Evolutionary conservation across 2,888 invertebrate genomes (phyloP), one percentile per base, ranked within the genome.

Genomic region (Nomada ruficornis): DNA sequence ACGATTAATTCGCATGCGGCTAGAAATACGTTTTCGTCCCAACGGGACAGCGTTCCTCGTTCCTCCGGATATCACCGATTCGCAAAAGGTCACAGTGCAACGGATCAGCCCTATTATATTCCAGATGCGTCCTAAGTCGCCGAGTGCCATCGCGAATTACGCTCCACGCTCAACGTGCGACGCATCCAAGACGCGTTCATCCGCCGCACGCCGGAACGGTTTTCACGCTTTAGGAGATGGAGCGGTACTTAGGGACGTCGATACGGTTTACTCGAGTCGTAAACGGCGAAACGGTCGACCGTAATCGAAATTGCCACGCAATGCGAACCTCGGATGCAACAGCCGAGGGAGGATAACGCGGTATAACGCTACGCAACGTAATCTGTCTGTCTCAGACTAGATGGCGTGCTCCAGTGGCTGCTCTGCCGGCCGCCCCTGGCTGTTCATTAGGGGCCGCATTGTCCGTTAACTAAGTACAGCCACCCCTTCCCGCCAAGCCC

Each of bases 361-460:
- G 87, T 85, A 88, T 86, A 89, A 89, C 89, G 87, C 85, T 81
- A 86, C 89, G 89, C 86, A 86, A 92, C 91, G 91, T 92, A 92
- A 93, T 93, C 91, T 91, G 91, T 90, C 91, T 90, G 91, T 91
- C 91, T 92, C 91, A 91, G 89, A 87, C 89, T 89, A 87, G 90
- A 90, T 89, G 91, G 89, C 88, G 88, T 89, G 89, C 91, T 91
- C 89, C 89, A 90, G 90, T 88, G 89, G 91, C 89, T 90, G 90
- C 90, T 90, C 89, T 88, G 88, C 84, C 91, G 89, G 90, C 90
- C 91, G 92, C 93, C 93, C 92, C 92, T 92, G 90, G 93, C 93
- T 93, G 93, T 94, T 93, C 93, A 93, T 94, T 94, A 93, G 93
- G 91, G 92, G 92, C 92, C 90, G 92, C 93, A 94, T 94, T 94